Evolutionary conservation across 2,113 vertebrate genomes (phyloP).

Genomic region (Scomber japonicus): DNA sequence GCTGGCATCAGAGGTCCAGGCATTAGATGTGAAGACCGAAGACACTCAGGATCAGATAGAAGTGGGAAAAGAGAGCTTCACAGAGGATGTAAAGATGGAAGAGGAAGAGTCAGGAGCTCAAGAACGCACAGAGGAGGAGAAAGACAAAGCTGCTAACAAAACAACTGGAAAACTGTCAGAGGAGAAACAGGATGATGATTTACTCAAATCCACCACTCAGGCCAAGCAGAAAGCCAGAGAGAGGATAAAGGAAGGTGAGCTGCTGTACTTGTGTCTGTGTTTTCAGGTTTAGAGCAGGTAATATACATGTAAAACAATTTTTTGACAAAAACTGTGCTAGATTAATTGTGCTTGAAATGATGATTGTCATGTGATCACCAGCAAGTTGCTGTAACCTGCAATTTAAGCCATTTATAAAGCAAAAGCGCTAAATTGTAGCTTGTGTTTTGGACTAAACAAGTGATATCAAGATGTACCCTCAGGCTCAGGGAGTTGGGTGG

Average conservation of each 20-base stretch:
- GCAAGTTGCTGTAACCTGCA: too few species aligned
- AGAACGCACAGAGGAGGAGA: constrained; percentile 71
- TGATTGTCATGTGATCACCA: too few species aligned
- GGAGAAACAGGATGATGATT: constrained; percentile 81
- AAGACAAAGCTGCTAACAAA: constrained; percentile 83
- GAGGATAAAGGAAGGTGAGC: constrained; percentile 92
- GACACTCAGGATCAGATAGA: constrained; percentile 63
- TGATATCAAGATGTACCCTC: too few species aligned
- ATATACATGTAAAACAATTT: too few species aligned
- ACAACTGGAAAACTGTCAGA: constrained; percentile 81
- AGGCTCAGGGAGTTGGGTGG: too few species aligned
- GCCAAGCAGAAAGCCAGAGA: constrained; percentile 88
- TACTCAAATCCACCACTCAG: constrained; percentile 81
- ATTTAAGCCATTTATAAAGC: too few species aligned
- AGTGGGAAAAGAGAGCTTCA: constrained; percentile 45
- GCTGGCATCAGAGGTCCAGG: constrained; percentile 46
- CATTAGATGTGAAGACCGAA: constrained; percentile 61
- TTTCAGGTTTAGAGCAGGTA: not conserved
- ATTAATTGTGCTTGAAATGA: too few species aligned
- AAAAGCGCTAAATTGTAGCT: too few species aligned
- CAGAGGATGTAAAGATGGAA: constrained; percentile 69
- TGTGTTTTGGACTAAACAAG: too few species aligned
- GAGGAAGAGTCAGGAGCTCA: constrained; percentile 58
- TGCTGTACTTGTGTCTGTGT: not conserved
- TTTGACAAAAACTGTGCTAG: too few species aligned